These are phyloP conservation scores for Emydocephalus ijimae DNA, from an alignment of 2,113 vertebrate genomes.

Conservation along the genomic window DNA sequence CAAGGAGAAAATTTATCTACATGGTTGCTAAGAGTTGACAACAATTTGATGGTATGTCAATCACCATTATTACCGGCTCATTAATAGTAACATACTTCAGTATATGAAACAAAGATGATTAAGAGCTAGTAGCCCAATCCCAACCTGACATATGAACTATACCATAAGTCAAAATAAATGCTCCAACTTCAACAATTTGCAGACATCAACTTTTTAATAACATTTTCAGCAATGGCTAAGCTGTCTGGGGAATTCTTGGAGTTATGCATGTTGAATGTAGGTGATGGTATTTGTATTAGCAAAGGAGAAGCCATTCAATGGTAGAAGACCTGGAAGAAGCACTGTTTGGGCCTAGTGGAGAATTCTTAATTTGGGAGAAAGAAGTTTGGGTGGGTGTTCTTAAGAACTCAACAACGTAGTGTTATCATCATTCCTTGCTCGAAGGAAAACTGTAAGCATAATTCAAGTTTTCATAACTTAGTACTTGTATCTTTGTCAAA, in stretches of 20 bases:
- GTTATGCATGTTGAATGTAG: neutral
- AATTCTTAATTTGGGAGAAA: neutral
- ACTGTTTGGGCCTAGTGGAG: neutral
- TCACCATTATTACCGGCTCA: neutral
- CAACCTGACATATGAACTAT: neutral
- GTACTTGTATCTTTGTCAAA: neutral
- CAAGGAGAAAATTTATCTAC: neutral
- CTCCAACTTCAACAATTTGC: neutral
- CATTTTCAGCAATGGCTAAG: neutral
- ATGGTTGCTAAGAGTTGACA: neutral
- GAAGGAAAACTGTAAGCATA: neutral
- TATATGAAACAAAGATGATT: neutral
- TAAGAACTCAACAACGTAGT: neutral
- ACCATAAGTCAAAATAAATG: neutral
- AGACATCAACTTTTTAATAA: neutral
- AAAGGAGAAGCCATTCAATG: neutral
- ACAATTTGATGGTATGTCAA: neutral
- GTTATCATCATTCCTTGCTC: neutral
- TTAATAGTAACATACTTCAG: neutral
- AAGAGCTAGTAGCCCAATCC: neutral
- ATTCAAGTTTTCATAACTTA: neutral
- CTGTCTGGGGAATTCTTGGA: neutral
- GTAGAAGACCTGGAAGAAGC: neutral
- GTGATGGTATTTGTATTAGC: neutral
- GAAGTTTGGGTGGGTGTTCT: neutral